Conservation (phyloP, 2,797 vertebrate species). For the Rhadinocentrus ornatus region DNA sequence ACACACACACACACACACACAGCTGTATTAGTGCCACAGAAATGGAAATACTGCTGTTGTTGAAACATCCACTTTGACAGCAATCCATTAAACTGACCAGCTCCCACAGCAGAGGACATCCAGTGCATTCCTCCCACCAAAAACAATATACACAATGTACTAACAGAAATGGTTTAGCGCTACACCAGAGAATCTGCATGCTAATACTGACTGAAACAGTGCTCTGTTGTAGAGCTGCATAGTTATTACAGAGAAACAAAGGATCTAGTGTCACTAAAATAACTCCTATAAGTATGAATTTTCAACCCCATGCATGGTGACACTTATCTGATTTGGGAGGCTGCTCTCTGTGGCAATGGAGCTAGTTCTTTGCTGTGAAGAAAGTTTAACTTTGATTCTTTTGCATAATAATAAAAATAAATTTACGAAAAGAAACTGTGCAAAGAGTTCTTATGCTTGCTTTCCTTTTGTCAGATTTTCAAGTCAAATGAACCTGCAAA, state of each 20-base stretch:
- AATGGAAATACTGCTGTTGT: conserved; percentile 30
- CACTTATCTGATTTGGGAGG: conserved; percentile 76
- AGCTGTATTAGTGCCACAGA: conserved; percentile 6
- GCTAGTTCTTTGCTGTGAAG: not conserved
- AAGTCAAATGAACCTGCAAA: conserved; percentile 5
- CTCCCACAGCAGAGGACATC: conserved; percentile 75
- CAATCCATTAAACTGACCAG: conserved; percentile 56
- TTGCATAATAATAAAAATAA: not conserved
- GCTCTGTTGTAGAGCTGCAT: conserved; percentile 88
- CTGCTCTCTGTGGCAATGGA: conserved; percentile 24
- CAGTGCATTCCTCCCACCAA: conserved; percentile 71
- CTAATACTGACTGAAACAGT: conserved; percentile 88
- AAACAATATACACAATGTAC: conserved; percentile 87
- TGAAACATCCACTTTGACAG: conserved; percentile 62
- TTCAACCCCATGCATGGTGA: conserved; percentile 72
- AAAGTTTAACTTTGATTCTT: not conserved
- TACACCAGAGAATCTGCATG: conserved; percentile 91
- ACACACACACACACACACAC: not conserved
- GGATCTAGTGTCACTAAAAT: conserved; percentile 84
- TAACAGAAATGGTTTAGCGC: conserved; percentile 85
- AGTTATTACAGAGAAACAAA: conserved; percentile 87
- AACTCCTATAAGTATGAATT: conserved; percentile 86
- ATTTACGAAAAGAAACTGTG: conserved; percentile 3
- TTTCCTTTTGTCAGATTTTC: conserved; percentile 15
- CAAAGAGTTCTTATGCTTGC: not conserved